Conservation (phyloP, 1,140 invertebrate species). For the Solen grandis region DNA sequence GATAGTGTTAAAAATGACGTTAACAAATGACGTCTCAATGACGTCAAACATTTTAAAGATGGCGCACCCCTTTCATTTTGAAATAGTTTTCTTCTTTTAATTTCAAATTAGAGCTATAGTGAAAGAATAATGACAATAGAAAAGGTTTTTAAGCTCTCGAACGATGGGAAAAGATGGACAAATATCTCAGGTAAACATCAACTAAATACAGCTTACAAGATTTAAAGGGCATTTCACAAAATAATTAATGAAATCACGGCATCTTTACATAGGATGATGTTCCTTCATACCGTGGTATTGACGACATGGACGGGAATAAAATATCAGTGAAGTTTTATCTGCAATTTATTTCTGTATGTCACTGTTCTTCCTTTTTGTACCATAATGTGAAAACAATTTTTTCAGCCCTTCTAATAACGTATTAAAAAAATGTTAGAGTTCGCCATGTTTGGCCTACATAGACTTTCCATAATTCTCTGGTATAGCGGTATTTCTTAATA, state of each 20-base stretch:
- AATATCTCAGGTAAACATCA: background rate
- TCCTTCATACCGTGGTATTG: slow-evolving; percentile 4
- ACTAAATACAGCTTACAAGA: background rate
- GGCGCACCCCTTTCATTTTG: background rate
- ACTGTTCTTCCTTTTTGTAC: no score
- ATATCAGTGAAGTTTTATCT: no score
- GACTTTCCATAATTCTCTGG: no score
- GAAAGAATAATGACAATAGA: background rate
- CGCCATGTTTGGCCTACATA: no score
- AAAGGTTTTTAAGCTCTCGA: background rate
- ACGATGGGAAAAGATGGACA: background rate
- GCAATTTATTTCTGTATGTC: no score
- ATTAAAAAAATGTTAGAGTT: no score
- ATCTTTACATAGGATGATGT: background rate
- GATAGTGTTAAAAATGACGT: background rate
- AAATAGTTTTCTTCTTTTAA: background rate
- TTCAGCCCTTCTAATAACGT: no score
- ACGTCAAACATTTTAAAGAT: background rate
- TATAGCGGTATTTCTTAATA: no score
- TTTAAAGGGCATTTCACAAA: background rate
- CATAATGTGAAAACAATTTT: no score
- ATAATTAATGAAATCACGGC: background rate
- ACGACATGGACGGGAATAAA: no score
- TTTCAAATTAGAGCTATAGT: background rate
- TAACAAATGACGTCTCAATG: background rate